Evolutionary conservation across 92 coral and sea anemone species (phyloP), one percentile per base, ranked within the genome.

Genomic region (Micromussa lordhowensis): DNA sequence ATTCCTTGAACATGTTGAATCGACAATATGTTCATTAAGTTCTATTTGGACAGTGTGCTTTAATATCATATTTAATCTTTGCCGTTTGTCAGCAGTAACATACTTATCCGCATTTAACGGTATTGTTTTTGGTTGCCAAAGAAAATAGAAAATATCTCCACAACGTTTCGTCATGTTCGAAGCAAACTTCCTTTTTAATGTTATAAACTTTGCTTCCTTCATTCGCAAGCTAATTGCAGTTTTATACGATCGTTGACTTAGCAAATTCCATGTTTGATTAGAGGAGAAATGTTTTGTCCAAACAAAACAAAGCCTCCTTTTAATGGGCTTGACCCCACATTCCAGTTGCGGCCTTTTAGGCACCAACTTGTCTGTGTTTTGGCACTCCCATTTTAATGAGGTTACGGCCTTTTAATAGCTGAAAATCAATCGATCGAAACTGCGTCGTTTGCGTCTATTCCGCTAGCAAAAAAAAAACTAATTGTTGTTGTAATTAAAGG

Each of bases 321-420:
- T 54, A 35, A 54, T 24, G 29, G 26, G 53, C 31, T 61, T 86
- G 89, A 86, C 89, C 83, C 59, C 11, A 31, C 83, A 38, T 61
- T 44, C 68, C 89, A n/a, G 18, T 64, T 31, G 13, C 34, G 77
- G 70, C 83, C 83, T 64, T 51, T 29, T 6, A 21, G 89, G 89
- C 89, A 75, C 89, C 89, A n/a, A 76, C 5, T 31, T 40, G 89
- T 86, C 89, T 86, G 49, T 58, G 75, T 77, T 68, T 29, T 48
- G 74, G 63, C 66, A 64, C 89, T 64, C 83, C 89, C 74, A 85
- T 71, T 32, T 35, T 31, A 19, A 44, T 53, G 73, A 72, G 78
- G 78, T 73, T 73, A 32, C 26, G 78, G 49, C 49, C 51, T 73
- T 35, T 55, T 26, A 84, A 84, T 84, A 84, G 59, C 81, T 54